Evolutionary conservation across 2,113 vertebrate species (phyloP).

Genomic region (Apaloderma vittatum): DNA sequence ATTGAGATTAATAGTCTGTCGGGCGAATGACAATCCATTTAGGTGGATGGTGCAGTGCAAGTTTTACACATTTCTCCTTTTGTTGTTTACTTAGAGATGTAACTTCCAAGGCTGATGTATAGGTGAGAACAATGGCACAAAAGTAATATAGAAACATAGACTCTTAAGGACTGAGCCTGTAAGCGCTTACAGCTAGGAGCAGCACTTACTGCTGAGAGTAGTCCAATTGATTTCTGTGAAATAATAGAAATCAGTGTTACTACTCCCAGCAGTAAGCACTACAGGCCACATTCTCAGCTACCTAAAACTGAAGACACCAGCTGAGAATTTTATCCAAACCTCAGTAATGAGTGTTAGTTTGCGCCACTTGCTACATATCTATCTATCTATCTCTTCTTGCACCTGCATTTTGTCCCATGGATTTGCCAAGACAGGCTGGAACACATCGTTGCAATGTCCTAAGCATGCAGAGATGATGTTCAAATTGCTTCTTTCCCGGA

Average conservation of each 20-base stretch:
- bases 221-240: conserved; percentile 1
- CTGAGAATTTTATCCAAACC: not conserved
- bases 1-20: not conserved
- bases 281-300: not conserved
- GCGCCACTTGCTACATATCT: not conserved
- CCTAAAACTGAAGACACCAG: not conserved
- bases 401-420: not conserved
- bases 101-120: not conserved
- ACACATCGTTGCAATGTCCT: not conserved
- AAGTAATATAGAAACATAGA: not conserved
- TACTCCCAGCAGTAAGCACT: not conserved
- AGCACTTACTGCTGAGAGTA: not conserved
- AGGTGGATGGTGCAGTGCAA: not conserved
- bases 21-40: not conserved
- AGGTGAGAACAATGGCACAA: not conserved
- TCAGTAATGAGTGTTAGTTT: not conserved
- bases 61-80: not conserved
- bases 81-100: not conserved
- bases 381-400: not conserved
- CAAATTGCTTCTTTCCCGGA: not conserved
- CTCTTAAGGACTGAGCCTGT: not conserved
- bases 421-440: not conserved
- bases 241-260: not conserved
- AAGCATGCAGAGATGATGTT: not conserved
- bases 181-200: not conserved